Evolutionary conservation across 2,888 invertebrate genomes (phyloP).

Genomic region (Thereva unica): DNA sequence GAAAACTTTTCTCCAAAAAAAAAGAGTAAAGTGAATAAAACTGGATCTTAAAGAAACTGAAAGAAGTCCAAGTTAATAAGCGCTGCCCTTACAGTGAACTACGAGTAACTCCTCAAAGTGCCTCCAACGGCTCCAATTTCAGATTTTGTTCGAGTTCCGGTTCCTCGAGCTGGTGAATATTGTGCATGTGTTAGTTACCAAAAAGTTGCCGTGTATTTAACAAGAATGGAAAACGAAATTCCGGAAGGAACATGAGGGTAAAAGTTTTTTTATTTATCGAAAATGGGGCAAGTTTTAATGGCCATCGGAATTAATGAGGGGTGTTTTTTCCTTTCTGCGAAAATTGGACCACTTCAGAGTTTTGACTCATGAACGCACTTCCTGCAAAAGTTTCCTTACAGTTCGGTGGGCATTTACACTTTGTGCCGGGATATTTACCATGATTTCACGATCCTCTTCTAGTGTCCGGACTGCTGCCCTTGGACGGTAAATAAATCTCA

Average conservation of each 20-base stretch:
- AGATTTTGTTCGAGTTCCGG: no score
- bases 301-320: conserved; percentile 40
- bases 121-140: no score
- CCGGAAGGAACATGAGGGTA: not conserved
- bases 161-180: no score
- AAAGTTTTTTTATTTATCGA: conserved; percentile 19
- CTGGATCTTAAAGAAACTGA: no score
- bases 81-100: no score
- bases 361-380: not conserved
- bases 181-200: not conserved
- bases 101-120: no score
- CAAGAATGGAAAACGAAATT: conserved; percentile 13
- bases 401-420: not conserved
- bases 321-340: conserved; percentile 20
- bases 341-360: conserved; percentile 33
- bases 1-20: no score
- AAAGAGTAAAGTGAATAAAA: no score
- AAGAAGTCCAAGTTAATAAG: no score
- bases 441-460: no score
- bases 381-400: not conserved
- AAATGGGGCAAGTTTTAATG: conserved; percentile 39
- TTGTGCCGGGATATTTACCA: not conserved
- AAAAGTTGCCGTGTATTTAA: not conserved
- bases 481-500: no score
- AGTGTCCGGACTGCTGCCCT: no score